Percentiles rank a stretch among this genome's conserved stretches.
Conservation (phyloP, 2,888 invertebrate species). For the Muscina levida region DNA sequence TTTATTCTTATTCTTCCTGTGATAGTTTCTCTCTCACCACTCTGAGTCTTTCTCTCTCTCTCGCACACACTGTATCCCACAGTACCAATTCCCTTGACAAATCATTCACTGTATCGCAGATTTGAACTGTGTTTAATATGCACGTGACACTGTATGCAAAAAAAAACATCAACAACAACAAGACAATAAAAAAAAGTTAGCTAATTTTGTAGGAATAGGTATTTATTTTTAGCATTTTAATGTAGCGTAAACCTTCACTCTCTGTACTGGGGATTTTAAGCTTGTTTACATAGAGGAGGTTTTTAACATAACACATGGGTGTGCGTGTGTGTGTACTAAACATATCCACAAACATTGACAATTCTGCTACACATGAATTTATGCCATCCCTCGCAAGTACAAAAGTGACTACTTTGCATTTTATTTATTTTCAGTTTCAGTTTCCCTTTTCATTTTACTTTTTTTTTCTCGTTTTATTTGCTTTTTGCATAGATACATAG, state of each 20-base stretch:
- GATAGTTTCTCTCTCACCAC: background rate
- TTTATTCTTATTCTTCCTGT: no score
- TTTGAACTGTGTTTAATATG: conserved; percentile 9
- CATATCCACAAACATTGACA: no score
- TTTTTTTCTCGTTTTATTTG: background rate
- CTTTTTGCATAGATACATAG: no score
- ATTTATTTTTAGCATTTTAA: conserved; percentile 10
- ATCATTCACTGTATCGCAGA: background rate
- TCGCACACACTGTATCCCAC: no score
- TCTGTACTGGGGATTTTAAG: background rate
- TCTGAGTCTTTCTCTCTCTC: background rate
- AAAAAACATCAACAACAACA: background rate
- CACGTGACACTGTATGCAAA: conserved; percentile 21
- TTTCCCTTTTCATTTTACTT: conserved; percentile 16
- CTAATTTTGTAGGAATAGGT: conserved; percentile 11
- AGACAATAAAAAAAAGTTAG: conserved; percentile 9
- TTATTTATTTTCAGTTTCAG: background rate
- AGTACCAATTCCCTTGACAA: no score
- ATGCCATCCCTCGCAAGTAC: background rate
- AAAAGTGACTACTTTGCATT: background rate
- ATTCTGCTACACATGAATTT: no score
- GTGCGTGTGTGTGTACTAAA: no score
- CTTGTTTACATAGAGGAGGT: background rate
- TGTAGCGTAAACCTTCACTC: no score
- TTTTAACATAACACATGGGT: no score